phyloP scores from a whole-genome alignment of 1,140 invertebrate species.

The Zaprionus africanus region DNA sequence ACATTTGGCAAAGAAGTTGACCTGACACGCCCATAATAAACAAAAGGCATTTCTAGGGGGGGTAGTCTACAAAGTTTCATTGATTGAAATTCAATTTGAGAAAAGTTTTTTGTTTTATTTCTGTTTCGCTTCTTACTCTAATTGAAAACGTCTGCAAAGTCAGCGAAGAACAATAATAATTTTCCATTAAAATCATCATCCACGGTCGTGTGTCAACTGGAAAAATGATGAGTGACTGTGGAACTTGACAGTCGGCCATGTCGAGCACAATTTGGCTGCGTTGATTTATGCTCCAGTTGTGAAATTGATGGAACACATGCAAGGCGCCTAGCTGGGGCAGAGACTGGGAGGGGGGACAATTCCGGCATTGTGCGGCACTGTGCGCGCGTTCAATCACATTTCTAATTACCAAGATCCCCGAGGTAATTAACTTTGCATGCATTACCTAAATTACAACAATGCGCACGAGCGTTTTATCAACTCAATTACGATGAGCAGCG shows the following conservation, averaged over 20 bases:
- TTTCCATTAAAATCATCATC: background rate
- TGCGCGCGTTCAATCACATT: conserved; percentile 74
- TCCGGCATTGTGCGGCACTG: conserved; percentile 33
- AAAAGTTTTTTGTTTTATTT: conserved; percentile 34
- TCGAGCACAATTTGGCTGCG: conserved; percentile 11
- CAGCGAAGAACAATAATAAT: conserved; percentile 44
- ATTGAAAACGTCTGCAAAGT: conserved; percentile 73
- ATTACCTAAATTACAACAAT: conserved; percentile 78
- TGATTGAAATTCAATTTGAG: conserved; percentile 50
- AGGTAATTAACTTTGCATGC: conserved; percentile 82
- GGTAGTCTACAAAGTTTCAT: conserved; percentile 66
- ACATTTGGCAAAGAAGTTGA: background rate
- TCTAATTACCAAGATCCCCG: conserved; percentile 77
- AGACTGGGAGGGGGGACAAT: background rate
- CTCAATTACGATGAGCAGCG: conserved; percentile 62
- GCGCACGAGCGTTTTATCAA: conserved; percentile 69
- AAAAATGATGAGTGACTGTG: conserved; percentile 39
- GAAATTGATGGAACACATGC: background rate
- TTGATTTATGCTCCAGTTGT: conserved; percentile 51
- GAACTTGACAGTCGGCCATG: conserved; percentile 28
- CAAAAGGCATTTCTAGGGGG: conserved; percentile 14
- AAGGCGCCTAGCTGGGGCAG: background rate
- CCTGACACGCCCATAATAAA: conserved; percentile 15
- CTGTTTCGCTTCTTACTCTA: conserved; percentile 21
- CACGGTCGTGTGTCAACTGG: conserved; percentile 24